Evolutionary conservation across 2,888 invertebrate genomes (phyloP), one percentile per base, ranked within the genome.

Genomic region (Escarpia spicata): DNA sequence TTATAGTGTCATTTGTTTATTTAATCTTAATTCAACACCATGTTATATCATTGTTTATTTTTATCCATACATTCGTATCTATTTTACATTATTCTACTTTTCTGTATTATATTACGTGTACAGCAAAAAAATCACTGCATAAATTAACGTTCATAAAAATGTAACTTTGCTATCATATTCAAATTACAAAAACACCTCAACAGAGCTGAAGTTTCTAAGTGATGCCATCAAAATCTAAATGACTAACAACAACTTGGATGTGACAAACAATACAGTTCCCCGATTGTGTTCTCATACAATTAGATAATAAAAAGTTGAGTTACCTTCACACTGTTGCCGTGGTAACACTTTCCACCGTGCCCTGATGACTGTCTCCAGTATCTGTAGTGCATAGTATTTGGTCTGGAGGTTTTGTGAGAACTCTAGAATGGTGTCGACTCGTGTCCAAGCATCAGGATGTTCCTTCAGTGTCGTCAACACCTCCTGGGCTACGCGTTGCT

Each of bases 331-430:
- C 96, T 99, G 99, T 97, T 99, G 98, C 96, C 99, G 97, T 90
- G 99, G 99, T 95, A 99, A 97, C 94, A 99, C 98, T 98, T 99
- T 99, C 99, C 99, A 99, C 96, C 98, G 97, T 43, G 99, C 99
- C 97, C 99, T 99, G 96, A 99, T 99, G 12, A 99, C 99, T 97
- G 99, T 99, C 97, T 99, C 99, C 95, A 99, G 97, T 96, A 99
- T 99, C 97, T 99, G 99, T 95, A 99, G 97, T 91, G 99, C 99
- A 97, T 99, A 99, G 97, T 99, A 99, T 97, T 99, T 99, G 93
- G 99, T 99, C 97, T 99, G 99, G 97, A 99, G 99, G 97, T 99
- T 99, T 91, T 96, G 97, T 19, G 99, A 99, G 97, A 97, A 99
- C 97, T 99, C 99, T 95, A 99, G 97, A 96, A 99, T 99, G 93